phyloP scores from a whole-genome alignment of 2,113 vertebrate species.

The Neogobius melanostomus region DNA sequence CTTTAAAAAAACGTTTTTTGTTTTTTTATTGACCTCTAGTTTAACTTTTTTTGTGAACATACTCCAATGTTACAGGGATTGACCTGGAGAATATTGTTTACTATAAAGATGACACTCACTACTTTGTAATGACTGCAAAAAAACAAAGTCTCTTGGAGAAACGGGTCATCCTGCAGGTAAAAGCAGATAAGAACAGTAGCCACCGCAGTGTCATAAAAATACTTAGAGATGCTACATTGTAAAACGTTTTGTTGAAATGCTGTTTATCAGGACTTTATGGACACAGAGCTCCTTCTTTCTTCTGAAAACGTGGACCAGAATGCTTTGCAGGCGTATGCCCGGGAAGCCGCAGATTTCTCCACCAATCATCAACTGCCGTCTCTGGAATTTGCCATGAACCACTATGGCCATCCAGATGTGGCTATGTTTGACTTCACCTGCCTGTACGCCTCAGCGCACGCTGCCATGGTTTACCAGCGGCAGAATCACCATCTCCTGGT shows the following conservation, averaged over 20 bases:
- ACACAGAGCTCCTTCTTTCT: constrained; percentile 89
- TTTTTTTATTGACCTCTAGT: background rate
- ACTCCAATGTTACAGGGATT: constrained; percentile 78
- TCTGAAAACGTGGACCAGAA: constrained; percentile 91
- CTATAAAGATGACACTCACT: constrained; percentile 97
- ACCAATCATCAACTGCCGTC: constrained; percentile 90
- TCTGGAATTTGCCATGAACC: constrained; percentile 94
- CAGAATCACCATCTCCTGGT: constrained; percentile 86
- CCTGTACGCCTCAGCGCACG: constrained; percentile 94
- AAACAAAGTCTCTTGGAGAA: constrained; percentile 95
- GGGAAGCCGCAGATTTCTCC: constrained; percentile 90
- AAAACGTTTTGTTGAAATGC: too few relatives aligned
- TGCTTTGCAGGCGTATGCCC: constrained; percentile 87
- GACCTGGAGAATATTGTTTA: constrained; percentile 98
- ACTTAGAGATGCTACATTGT: too few relatives aligned
- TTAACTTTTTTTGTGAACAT: background rate
- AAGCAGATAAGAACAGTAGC: background rate
- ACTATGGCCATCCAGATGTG: constrained; percentile 93
- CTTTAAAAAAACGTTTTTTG: background rate
- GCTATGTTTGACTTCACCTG: constrained; percentile 99
- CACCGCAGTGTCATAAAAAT: too few relatives aligned
- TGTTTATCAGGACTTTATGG: constrained; percentile 82
- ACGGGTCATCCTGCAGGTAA: constrained; percentile 88
- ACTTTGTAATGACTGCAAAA: constrained; percentile 99
- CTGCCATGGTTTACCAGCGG: constrained; percentile 86